phyloP scores from a whole-genome alignment of 1,140 invertebrate genomes.

The Tyrophagus putrescentiae region DNA sequence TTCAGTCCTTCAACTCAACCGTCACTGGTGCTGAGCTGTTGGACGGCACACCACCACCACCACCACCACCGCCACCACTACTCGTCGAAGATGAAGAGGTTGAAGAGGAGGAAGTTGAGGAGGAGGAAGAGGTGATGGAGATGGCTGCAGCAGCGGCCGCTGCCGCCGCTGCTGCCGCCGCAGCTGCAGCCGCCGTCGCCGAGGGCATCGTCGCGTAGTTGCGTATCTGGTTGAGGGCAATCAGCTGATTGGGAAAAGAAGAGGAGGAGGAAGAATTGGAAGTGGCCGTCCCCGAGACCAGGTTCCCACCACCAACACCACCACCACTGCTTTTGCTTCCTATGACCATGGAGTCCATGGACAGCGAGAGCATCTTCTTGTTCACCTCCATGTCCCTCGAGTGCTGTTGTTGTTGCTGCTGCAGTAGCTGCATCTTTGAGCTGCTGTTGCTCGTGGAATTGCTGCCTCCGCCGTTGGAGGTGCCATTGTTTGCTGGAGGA shows the following conservation, averaged over 20 bases:
- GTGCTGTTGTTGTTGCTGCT: conserved; percentile 24
- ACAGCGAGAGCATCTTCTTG: too few relatives aligned
- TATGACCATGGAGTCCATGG: conserved; percentile 30
- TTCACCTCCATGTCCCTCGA: conserved; percentile 35
- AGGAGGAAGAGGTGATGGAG: too few relatives aligned
- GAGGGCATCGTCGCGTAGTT: conserved; percentile 86
- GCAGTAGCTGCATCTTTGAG: conserved; percentile 33
- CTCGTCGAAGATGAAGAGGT: neutral
- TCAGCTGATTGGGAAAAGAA: conserved; percentile 78
- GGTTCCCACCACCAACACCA: conserved; percentile 30
- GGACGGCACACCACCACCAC: neutral
- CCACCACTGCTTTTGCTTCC: conserved; percentile 24
- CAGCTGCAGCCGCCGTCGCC: conserved; percentile 30
- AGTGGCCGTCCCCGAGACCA: conserved; percentile 31
- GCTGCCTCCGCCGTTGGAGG: conserved; percentile 28
- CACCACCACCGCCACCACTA: neutral
- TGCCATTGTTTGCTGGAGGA: conserved; percentile 36
- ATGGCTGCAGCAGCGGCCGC: neutral
- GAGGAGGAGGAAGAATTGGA: conserved; percentile 31
- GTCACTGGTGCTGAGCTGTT: too few relatives aligned
- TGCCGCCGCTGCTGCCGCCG: neutral
- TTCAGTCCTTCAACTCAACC: too few relatives aligned
- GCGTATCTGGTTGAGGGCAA: conserved; percentile 86
- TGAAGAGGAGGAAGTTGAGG: too few relatives aligned
- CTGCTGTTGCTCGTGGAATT: too few relatives aligned